Conservation (phyloP, 2,113 vertebrate species). For the Dolichotis patagonum region DNA sequence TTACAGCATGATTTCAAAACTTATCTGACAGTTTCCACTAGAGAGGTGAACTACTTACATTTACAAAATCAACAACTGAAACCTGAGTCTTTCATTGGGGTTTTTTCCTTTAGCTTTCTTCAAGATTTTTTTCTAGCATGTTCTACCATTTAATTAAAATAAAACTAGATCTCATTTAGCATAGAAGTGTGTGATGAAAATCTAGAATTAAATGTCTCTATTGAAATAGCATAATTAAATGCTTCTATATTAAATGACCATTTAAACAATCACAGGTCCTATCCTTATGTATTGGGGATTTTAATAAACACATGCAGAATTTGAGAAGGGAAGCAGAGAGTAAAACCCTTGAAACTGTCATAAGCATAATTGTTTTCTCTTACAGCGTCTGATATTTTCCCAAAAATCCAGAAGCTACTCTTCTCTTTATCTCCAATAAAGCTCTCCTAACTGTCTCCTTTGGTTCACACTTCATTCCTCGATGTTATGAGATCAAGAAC, state of each 20-base stretch:
- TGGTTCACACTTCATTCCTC: background rate
- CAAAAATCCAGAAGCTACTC: background rate
- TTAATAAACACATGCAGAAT: slow-evolving; percentile 24
- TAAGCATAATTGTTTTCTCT: background rate
- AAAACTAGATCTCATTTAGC: slow-evolving; percentile 29
- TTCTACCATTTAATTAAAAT: slow-evolving; percentile 54
- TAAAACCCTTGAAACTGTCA: background rate
- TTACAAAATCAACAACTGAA: slow-evolving; percentile 21
- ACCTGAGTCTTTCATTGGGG: background rate
- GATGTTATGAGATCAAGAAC: background rate
- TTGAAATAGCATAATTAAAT: slow-evolving; percentile 43
- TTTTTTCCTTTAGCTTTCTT: background rate
- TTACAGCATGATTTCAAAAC: slow-evolving; percentile 1
- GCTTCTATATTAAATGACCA: slow-evolving; percentile 16
- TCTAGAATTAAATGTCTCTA: slow-evolving; percentile 8
- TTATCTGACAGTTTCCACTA: background rate
- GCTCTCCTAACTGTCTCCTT: background rate
- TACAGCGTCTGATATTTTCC: background rate
- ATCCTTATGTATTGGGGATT: background rate
- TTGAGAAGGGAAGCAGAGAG: background rate
- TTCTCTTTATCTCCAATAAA: background rate
- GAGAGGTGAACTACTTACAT: background rate
- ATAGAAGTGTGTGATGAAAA: slow-evolving; percentile 44
- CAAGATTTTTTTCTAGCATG: background rate
- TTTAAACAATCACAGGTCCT: slow-evolving; percentile 35